Evolutionary conservation across 2,888 invertebrate genomes (phyloP), one percentile per base, ranked within the genome.

Genomic region (Crossocerus cetratus): DNA sequence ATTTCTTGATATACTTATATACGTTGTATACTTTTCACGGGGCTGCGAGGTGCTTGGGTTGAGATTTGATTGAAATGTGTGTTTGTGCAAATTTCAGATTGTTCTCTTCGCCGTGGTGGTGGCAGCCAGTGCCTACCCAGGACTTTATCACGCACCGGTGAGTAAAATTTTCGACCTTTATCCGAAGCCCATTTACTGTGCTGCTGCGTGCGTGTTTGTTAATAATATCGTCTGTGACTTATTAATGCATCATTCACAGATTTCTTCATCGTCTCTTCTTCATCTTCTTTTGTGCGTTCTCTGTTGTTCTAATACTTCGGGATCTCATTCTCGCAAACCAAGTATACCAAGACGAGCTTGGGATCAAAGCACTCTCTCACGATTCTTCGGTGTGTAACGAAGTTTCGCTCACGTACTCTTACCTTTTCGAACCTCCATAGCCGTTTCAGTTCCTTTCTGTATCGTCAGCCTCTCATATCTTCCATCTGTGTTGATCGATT

Each of bases 71-170:
- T 16, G 18, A 61, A 49, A 49, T 14, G 23, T 61, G 21, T 2
- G 55, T 23, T 14, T 61, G 63, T 5, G 43, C 44, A 18, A 44
- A 44, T 79, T 79, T 16, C 78, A 90, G 90, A 84, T 90, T 70
- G 87, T 87, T 78, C 81, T 90, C 57, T 85, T 88, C 83, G 89
- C 88, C 83, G 77, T 88, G 70, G 83, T 90, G 78, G 88, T 83
- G 62, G 89, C 83, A 70, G 88, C 81, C 71, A 85, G 78, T 69
- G 89, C 89, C 65, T 84, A 81, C 82, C 88, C 89, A 64, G 87
- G 88, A 72, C 76, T 84, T 74, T 80, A 79, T 68, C 64, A 68
- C 20, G 76, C 72, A 56, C 77, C 80, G 74, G 82, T 83, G 67
- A 83, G 82, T 74, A 16, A 64, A 66, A 32, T 8, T 1, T n/a